Base-by-base conservation (phyloP, 2,888 invertebrate genomes). In the Antitype chi region DNA sequence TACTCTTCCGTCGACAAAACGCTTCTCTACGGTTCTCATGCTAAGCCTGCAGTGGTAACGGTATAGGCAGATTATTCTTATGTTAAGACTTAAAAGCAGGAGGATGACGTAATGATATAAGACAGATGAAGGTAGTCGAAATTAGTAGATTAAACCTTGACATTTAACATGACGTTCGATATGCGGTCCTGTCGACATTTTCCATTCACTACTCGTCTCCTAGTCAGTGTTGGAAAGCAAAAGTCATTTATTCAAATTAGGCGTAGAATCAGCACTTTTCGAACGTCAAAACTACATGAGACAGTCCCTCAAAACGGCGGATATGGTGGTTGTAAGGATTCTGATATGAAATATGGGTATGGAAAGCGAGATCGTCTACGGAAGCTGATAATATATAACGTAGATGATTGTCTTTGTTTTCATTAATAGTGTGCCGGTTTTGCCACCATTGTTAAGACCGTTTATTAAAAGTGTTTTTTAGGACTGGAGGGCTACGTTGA, bases 381-480 rank as follows among this genome's bases (percentile, higher is more conserved):
- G 23, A 28, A 25, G 28, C 23, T 52, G 38, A 25, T n/a, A 32
- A 70, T 69, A 70, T 69, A 70, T n/a, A 23, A 69, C 13, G 17
- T 23, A 28, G 43, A 9, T 43, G 9, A 9, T 43, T 9, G n/a
- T 55, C 55, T 5, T n/a, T 55, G 1, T 55, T 17, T 17, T 57
- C 17, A 7, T 17, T 25, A 57, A 43, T 43, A 25, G 17, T 25
- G 15, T 57, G 2, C 25, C 2, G 25, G 15, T 7, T 55, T 57
- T 57, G 57, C 2, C 7, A 57, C 6, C 7, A 6, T 25, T 57
- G 1, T 28, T 57, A 57, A 25, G 15, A 57, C 25, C 57, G 15
- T 57, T 25, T 15, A 15, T 7, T 15, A 15, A 25, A 25, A 15
- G 15, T 57, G 7, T 15, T 25, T 7, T 5, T 25, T 15, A 15